These are phyloP conservation scores for Sphecodes monilicornis DNA, from an alignment of 2,888 invertebrate species.

Conservation along the genomic window DNA sequence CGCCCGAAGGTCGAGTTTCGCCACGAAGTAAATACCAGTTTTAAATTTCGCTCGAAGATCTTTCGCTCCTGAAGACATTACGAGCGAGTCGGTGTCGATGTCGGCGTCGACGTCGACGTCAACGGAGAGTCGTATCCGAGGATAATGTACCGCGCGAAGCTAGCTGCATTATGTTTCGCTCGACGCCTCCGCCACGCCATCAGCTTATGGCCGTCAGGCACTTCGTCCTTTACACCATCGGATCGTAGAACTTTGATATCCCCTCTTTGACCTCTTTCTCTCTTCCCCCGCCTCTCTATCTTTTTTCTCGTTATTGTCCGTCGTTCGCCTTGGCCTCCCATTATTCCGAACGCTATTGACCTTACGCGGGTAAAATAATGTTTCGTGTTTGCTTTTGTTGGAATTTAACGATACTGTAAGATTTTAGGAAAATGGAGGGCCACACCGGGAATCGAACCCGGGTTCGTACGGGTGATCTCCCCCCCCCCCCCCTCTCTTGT, in stretches of 20 bases:
- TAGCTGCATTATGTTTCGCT: conserved; percentile 42
- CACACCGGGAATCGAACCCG: too few species aligned
- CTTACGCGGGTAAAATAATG: too few species aligned
- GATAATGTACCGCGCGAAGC: conserved; percentile 25
- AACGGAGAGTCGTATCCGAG: conserved; percentile 37
- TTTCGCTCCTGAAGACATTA: conserved; percentile 20
- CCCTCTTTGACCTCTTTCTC: neutral
- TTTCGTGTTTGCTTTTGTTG: too few species aligned
- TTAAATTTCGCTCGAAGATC: conserved; percentile 18
- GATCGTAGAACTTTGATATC: conserved; percentile 73
- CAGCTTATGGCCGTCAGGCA: conserved; percentile 65
- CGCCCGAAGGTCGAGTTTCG: neutral
- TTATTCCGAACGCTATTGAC: neutral
- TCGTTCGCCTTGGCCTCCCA: neutral
- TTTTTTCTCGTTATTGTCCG: neutral
- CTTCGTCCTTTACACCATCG: conserved; percentile 74
- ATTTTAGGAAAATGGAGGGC: too few species aligned
- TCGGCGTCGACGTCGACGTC: conserved; percentile 19
- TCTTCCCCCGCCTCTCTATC: neutral
- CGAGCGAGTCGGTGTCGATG: conserved; percentile 2
- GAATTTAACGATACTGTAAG: too few species aligned
- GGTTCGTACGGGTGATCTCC: too few species aligned
- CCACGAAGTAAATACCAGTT: neutral
- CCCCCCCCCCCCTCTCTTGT: too few species aligned
- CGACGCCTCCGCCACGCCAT: conserved; percentile 20